These are phyloP conservation scores for Bruchidius siliquastri DNA, from an alignment of 2,888 invertebrate species.

Conservation along the genomic window DNA sequence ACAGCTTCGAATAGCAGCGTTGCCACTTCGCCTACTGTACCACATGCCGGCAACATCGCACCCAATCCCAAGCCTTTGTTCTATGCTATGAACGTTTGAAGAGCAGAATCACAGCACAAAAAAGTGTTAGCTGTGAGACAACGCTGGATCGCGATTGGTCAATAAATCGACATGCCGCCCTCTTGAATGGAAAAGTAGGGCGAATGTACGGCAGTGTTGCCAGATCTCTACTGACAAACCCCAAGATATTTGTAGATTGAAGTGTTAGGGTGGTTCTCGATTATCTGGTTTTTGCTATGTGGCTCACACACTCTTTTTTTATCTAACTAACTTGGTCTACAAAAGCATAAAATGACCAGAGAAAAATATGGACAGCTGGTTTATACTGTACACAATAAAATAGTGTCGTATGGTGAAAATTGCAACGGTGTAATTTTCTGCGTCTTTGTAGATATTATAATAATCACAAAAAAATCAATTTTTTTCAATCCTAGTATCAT, in stretches of 20 bases:
- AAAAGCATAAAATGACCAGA: too few species aligned
- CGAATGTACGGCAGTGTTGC: not conserved
- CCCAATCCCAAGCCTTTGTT: constrained; percentile 56
- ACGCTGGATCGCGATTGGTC: not conserved
- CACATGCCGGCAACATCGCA: constrained; percentile 48
- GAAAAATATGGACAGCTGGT: too few species aligned
- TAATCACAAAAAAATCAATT: too few species aligned
- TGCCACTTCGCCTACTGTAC: constrained; percentile 46
- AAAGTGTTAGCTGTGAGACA: too few species aligned
- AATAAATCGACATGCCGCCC: not conserved
- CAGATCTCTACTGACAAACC: not conserved
- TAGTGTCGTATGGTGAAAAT: too few species aligned
- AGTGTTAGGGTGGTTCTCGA: not conserved
- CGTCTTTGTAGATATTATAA: too few species aligned
- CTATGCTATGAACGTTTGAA: constrained; percentile 85
- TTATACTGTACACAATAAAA: too few species aligned
- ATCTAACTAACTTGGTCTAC: not conserved
- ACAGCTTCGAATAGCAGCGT: constrained; percentile 4
- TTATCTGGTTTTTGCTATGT: not conserved
- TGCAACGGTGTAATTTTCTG: too few species aligned
- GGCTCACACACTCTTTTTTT: not conserved
- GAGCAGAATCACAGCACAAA: too few species aligned
- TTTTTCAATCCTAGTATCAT: too few species aligned
- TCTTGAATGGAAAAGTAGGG: not conserved
- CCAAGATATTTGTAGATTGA: not conserved